Evolutionary conservation across 2,797 vertebrate species (phyloP).

Genomic region (Ciconia nigra): DNA sequence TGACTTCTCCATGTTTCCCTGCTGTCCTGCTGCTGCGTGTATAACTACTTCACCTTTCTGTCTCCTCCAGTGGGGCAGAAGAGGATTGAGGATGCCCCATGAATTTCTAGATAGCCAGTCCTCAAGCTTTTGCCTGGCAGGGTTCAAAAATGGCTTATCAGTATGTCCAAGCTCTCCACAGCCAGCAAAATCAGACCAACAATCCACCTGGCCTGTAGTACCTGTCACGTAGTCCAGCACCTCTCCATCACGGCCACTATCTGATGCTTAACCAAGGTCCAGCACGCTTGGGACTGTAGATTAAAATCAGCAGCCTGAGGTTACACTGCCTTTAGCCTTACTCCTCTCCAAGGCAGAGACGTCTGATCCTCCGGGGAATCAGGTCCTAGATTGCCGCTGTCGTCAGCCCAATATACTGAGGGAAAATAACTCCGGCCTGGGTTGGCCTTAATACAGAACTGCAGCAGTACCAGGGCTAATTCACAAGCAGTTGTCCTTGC

Average conservation of each 20-base stretch:
- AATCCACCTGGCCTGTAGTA: neutral
- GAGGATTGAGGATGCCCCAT: neutral
- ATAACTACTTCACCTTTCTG: neutral
- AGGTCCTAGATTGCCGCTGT: neutral
- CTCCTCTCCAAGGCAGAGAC: neutral
- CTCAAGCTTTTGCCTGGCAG: neutral
- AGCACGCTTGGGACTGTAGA: neutral
- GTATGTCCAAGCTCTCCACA: neutral
- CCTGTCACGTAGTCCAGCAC: neutral
- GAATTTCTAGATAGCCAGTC: neutral
- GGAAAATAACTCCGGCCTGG: neutral
- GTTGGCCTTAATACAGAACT: neutral
- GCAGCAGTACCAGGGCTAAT: neutral
- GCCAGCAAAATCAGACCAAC: neutral
- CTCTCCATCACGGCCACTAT: neutral
- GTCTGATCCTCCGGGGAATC: neutral
- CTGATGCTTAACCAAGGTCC: neutral
- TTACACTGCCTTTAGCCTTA: neutral
- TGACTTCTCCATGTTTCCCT: rapidly evolving
- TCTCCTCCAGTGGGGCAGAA: neutral
- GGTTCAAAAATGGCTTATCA: neutral
- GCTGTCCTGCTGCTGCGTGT: neutral
- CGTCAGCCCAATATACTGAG: neutral
- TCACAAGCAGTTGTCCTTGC: neutral
- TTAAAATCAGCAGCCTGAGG: neutral